Base-by-base conservation (phyloP, 2,113 vertebrate species). In the Gavialis gangeticus region DNA sequence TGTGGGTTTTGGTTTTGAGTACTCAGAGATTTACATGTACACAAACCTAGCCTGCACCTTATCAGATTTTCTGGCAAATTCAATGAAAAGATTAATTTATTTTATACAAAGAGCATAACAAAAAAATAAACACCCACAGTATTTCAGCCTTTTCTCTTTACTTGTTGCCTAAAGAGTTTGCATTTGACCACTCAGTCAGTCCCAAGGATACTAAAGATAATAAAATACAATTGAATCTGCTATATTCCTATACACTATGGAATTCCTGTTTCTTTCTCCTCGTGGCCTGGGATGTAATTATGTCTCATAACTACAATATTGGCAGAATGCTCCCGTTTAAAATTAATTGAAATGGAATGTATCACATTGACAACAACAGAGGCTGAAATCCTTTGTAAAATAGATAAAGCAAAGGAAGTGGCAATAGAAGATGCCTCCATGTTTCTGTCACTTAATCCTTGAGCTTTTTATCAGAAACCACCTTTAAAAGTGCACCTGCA, bases 321-420 rank as follows among this genome's bases (percentile, higher is more conserved):
- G 85, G 57, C 78, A 17, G 77, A 89, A 79, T 21, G 12, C 57
- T 85, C 3, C 28, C 28, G 30, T 73, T 79, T 81, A 54, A 84
- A 84, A 67, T 64, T 22, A 1, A n/a, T 9, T 60, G 85, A 9
- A n/a, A n/a, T 87, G 34, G 22, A 71, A 71, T 24, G 19, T 4
- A 1, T 71, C 67, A 71, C 12, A 58, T 66, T n/a, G 28, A 24
- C 9, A 37, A 57, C 22, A 46, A 11, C 2, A 64, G 37, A 75
- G 14, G 9, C 79, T 37, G 12, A 10, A 86, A 69, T 71, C 46
- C 60, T 56, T 89, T 76, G 4, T 55, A 21, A 87, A 93, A n/a
- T 2, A 81, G 27, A 59, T 69, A 69, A 73, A 19, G 34, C 12
- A 21, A 80, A 37, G 0, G 0, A 28, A 1, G 4, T 5, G 10